Percentiles rank a stretch among this genome's conserved stretches.
phyloP scores from a whole-genome alignment of 2,113 vertebrate species.

The Apeltes quadracus region DNA sequence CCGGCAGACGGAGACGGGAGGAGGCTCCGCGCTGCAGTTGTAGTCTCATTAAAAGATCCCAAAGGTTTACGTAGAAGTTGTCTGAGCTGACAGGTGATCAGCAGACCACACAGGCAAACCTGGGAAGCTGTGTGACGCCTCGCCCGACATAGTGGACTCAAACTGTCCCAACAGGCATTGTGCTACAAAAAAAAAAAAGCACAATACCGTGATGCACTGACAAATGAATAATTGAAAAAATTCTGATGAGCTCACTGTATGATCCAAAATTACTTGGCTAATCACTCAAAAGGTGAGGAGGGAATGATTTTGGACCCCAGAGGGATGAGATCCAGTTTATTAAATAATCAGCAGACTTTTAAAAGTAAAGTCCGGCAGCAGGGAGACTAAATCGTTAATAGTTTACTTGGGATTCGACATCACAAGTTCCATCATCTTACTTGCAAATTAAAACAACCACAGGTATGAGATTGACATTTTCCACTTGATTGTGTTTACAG shows the following conservation, averaged over 20 bases:
- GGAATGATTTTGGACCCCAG: neutral
- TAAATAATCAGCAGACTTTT: neutral
- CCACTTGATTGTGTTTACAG: constrained; percentile 65
- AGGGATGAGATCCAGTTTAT: neutral
- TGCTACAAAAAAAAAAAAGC: neutral
- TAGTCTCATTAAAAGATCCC: constrained; percentile 42
- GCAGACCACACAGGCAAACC: constrained; percentile 15
- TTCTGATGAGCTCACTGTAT: neutral
- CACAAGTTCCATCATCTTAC: constrained; percentile 33
- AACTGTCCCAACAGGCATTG: neutral
- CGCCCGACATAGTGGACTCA: neutral
- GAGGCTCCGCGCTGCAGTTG: constrained; percentile 50
- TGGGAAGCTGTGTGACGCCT: neutral
- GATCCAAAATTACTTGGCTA: neutral
- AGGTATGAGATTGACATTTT: constrained; percentile 63
- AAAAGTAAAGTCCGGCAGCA: neutral
- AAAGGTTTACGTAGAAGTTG: constrained; percentile 34
- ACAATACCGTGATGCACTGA: neutral
- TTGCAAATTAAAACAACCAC: constrained; percentile 55
- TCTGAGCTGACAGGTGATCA: constrained; percentile 32
- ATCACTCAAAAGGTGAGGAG: neutral
- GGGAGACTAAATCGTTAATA: neutral
- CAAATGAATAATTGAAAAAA: neutral
- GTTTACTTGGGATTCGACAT: constrained; percentile 24
- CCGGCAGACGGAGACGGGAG: constrained; percentile 43